Conservation (phyloP, 2,113 vertebrate species). For the Semnornis frantzii region DNA sequence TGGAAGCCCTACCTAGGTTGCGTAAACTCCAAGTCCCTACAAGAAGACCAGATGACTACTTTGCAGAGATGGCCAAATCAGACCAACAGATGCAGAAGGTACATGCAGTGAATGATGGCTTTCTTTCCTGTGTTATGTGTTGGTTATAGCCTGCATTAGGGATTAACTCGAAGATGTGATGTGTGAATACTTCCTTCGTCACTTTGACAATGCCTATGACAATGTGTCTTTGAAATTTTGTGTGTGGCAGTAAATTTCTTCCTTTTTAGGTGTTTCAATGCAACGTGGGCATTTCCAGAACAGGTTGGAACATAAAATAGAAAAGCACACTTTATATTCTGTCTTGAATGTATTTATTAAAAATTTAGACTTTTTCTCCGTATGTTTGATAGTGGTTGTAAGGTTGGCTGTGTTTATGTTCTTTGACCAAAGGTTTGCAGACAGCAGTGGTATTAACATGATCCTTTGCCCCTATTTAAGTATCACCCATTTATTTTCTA, state of each 20-base stretch:
- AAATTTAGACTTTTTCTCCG: background rate
- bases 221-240: background rate
- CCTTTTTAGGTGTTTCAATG: background rate
- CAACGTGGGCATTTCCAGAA: background rate
- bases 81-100: constrained; percentile 99
- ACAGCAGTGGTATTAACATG: background rate
- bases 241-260: background rate
- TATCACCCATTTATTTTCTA: background rate
- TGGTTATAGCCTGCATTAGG: background rate
- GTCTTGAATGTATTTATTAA: background rate
- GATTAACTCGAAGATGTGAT: background rate
- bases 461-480: background rate
- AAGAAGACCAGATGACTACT: constrained; percentile 93
- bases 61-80: constrained; percentile 98
- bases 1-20: constrained; percentile 86
- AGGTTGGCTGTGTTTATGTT: background rate
- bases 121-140: background rate
- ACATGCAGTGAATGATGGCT: background rate
- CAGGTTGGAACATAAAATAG: background rate
- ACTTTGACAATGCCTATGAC: background rate
- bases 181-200: background rate
- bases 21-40: constrained; percentile 82
- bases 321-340: background rate
- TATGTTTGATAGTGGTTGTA: background rate
- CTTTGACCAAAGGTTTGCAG: background rate